phyloP scores from a whole-genome alignment of 1,140 invertebrate genomes.

The Aphelenchoides avenae region DNA sequence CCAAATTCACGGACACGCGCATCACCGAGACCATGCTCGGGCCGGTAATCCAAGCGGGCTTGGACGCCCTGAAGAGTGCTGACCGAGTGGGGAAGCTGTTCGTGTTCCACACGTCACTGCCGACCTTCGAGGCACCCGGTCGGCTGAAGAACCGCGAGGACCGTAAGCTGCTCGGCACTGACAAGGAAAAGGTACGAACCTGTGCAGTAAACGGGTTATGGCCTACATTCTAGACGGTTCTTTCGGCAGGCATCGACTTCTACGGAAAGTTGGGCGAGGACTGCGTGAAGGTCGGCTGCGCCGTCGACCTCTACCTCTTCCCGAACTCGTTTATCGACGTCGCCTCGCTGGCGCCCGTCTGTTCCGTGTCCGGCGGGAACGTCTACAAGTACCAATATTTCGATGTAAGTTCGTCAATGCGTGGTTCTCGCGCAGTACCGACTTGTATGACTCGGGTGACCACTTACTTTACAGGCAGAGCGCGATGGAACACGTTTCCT shows the following conservation, averaged over 20 bases:
- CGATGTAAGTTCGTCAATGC: slow-evolving; percentile 66
- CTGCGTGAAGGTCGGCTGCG: slow-evolving; percentile 80
- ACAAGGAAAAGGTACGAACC: slow-evolving; percentile 81
- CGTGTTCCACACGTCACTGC: slow-evolving; percentile 90
- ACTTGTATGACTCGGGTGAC: too few relatives aligned
- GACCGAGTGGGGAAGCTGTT: slow-evolving; percentile 87
- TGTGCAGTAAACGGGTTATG: too few relatives aligned
- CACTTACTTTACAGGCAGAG: slow-evolving; percentile 75
- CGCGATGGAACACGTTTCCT: slow-evolving; percentile 82
- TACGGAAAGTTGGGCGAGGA: slow-evolving; percentile 89
- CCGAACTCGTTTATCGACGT: slow-evolving; percentile 92
- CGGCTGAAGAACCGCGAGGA: slow-evolving; percentile 93
- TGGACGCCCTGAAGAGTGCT: slow-evolving; percentile 80
- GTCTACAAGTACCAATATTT: slow-evolving; percentile 97
- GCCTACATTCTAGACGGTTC: slow-evolving; percentile 63
- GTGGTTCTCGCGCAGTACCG: not conserved
- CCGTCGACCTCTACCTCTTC: slow-evolving; percentile 86
- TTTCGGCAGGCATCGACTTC: slow-evolving; percentile 75
- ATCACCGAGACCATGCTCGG: slow-evolving; percentile 85
- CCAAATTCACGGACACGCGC: slow-evolving; percentile 81
- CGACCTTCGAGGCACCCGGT: slow-evolving; percentile 85
- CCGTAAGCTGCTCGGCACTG: slow-evolving; percentile 84
- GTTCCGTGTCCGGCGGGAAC: slow-evolving; percentile 85
- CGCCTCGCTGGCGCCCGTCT: slow-evolving; percentile 85
- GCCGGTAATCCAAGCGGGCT: slow-evolving; percentile 91